Conservation (phyloP, 2,797 vertebrate species). For the Enoplosus armatus region DNA sequence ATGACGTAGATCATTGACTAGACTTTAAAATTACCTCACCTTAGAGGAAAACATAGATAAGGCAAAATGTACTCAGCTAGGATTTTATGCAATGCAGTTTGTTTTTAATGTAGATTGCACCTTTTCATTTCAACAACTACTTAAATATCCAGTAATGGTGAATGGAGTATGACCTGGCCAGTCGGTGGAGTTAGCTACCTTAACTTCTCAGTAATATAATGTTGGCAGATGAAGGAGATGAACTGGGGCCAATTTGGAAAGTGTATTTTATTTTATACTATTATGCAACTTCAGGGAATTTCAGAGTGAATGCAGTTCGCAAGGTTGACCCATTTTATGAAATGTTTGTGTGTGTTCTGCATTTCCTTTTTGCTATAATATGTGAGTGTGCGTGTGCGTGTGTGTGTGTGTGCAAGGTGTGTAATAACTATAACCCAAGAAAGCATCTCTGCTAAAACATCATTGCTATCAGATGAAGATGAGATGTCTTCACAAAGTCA, state of each 20-base stretch:
- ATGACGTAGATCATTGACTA: conserved; percentile 30
- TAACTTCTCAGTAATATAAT: conserved; percentile 31
- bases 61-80: conserved; percentile 26
- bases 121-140: conserved; percentile 61
- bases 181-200: conserved; percentile 49
- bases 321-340: conserved; percentile 25
- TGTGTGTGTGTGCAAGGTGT: conserved; percentile 4
- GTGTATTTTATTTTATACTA: conserved; percentile 60
- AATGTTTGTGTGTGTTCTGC: conserved; percentile 15
- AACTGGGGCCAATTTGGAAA: conserved; percentile 56
- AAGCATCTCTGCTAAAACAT: conserved; percentile 9
- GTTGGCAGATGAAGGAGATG: conserved; percentile 39
- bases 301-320: conserved; percentile 69
- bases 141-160: conserved; percentile 28
- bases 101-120: conserved; percentile 61
- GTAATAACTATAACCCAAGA: conserved; percentile 8
- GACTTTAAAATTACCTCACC: conserved; percentile 21
- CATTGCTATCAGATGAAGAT: conserved; percentile 2
- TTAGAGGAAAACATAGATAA: conserved; percentile 23
- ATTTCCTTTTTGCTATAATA: conserved; percentile 33
- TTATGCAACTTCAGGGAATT: conserved; percentile 83
- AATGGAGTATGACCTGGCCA: conserved; percentile 53
- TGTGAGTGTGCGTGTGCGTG: conserved; percentile 41
- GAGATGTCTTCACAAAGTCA: background rate
- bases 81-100: conserved; percentile 67